These are phyloP conservation scores for Oscheius sp. DNA, from an alignment of 2,888 invertebrate genomes.

Conservation along the genomic window DNA sequence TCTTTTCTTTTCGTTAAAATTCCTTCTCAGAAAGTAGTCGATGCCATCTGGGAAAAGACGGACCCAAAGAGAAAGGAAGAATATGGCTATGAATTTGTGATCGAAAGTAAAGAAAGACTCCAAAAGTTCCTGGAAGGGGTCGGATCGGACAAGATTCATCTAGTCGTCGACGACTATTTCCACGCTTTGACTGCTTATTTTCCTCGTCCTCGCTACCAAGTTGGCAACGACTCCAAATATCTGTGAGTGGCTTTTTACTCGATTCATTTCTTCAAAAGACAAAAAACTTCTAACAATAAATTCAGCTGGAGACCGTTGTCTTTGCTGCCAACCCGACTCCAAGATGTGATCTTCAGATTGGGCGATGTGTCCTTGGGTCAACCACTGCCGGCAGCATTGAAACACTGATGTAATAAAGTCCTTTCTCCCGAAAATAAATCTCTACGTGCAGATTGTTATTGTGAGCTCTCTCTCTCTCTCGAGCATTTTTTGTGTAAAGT, in stretches of 20 bases:
- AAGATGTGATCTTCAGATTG: slow-evolving; percentile 42
- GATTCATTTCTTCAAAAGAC: no score
- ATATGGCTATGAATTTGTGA: slow-evolving; percentile 45
- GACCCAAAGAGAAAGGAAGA: slow-evolving; percentile 36
- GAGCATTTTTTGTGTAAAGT: background rate
- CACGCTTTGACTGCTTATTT: slow-evolving; percentile 60
- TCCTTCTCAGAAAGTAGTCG: slow-evolving; percentile 1
- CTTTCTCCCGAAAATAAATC: background rate
- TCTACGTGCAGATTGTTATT: slow-evolving; percentile 3
- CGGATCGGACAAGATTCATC: slow-evolving; percentile 35
- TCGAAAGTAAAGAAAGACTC: slow-evolving; percentile 29
- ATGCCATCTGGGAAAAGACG: slow-evolving; percentile 40
- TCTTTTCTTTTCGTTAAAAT: background rate
- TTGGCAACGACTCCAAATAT: slow-evolving; percentile 53
- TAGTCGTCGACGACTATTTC: slow-evolving; percentile 62
- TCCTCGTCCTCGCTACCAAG: slow-evolving; percentile 56
- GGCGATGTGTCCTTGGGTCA: background rate
- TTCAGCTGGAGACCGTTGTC: slow-evolving; percentile 51
- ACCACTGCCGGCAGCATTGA: slow-evolving; percentile 22
- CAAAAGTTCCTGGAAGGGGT: slow-evolving; percentile 39
- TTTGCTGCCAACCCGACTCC: slow-evolving; percentile 42
- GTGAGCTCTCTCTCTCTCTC: background rate
- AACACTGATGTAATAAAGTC: no score
- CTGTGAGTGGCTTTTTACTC: slow-evolving; percentile 11
- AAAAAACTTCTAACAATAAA: no score